phyloP scores from a whole-genome alignment of 53 echinoderm and acorn worm species.

The Holothuria leucospilota region DNA sequence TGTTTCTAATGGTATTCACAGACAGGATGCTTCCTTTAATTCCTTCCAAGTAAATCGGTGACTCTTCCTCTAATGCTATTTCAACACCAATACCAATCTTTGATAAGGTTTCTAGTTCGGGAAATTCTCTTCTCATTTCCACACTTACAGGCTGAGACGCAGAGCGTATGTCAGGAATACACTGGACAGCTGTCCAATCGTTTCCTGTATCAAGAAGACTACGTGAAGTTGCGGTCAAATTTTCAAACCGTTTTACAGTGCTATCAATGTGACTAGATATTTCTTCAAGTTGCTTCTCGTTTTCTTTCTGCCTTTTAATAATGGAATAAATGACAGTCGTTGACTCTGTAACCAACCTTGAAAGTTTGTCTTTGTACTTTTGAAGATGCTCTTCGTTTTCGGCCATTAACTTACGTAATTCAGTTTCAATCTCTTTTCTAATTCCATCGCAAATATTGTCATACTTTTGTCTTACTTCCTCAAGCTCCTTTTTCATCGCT shows the following conservation, averaged over 20 bases:
- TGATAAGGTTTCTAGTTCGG: background rate
- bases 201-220: background rate
- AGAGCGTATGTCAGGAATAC: conserved; percentile 3
- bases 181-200: conserved; percentile 18
- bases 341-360: background rate
- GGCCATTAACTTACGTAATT: background rate
- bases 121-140: conserved; percentile 16
- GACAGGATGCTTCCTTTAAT: background rate
- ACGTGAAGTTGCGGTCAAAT: background rate
- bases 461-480: background rate
- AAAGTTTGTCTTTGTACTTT: background rate
- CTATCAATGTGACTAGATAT: background rate
- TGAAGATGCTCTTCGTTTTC: background rate
- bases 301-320: background rate
- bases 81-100: too few species aligned
- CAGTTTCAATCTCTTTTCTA: background rate
- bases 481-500: background rate
- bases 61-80: background rate
- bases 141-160: too few species aligned
- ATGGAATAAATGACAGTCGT: background rate
- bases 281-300: background rate
- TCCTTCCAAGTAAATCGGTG: background rate
- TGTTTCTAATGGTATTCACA: background rate
- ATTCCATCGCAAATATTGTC: background rate
- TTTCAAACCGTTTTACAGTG: conserved; percentile 2